phyloP scores from a whole-genome alignment of 2,888 invertebrate genomes.

The Parnassius smintheus region DNA sequence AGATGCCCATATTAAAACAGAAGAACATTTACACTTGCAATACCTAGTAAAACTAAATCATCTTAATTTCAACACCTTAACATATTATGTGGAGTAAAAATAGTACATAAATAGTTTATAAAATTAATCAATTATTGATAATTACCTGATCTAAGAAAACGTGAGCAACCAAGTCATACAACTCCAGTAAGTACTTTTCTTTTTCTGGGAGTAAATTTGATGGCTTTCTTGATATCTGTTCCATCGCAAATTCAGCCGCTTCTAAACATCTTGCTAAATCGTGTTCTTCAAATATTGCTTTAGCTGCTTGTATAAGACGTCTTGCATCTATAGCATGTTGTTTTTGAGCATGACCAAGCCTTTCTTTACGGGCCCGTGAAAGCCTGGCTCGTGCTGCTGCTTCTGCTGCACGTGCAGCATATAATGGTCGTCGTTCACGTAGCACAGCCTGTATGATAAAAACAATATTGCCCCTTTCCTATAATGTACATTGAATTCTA shows the following conservation, averaged over 20 bases:
- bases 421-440: conserved; percentile 64
- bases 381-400: conserved; percentile 55
- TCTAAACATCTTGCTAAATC: conserved; percentile 66
- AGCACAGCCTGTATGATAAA: conserved; percentile 51
- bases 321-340: conserved; percentile 61
- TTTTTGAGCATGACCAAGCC: conserved; percentile 51
- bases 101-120: too few relatives aligned
- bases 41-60: too few relatives aligned
- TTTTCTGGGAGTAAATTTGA: conserved; percentile 58
- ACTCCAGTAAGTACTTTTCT: conserved; percentile 60
- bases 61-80: too few relatives aligned
- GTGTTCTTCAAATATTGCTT: conserved; percentile 46
- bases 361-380: conserved; percentile 53
- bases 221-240: conserved; percentile 62
- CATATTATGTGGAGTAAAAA: too few relatives aligned
- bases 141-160: conserved; percentile 68
- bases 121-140: neutral
- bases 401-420: conserved; percentile 61
- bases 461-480: too few relatives aligned
- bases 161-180: conserved; percentile 60
- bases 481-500: too few relatives aligned
- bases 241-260: conserved; percentile 65
- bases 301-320: conserved; percentile 54
- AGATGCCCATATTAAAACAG: too few relatives aligned
- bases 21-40: too few relatives aligned